Evolutionary conservation across 2,113 vertebrate species (phyloP).

Genomic region (Salvator merianae): DNA sequence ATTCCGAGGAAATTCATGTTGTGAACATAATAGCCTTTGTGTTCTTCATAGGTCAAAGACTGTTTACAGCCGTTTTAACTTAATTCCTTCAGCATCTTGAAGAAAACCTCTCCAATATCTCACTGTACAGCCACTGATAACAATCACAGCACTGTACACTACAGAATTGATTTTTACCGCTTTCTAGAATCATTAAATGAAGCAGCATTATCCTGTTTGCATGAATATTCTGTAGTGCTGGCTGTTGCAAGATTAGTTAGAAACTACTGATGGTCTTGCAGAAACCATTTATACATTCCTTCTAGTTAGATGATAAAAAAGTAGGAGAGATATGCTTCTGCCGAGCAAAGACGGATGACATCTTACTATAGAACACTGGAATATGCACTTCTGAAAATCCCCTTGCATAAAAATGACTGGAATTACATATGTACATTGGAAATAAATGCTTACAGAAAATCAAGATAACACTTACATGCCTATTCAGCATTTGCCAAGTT

Average conservation of each 20-base stretch:
- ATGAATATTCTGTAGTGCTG: not conserved
- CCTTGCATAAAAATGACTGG: not conserved
- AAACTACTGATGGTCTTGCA: not conserved
- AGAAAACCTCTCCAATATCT: not conserved
- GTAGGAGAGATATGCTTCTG: not conserved
- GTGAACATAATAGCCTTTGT: not conserved
- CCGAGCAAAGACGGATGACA: not conserved
- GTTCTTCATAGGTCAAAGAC: not conserved
- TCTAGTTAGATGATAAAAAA: not conserved
- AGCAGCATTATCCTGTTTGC: not conserved
- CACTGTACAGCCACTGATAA: not conserved
- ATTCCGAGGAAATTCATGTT: not conserved
- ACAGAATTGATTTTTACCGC: slow-evolving; percentile 3
- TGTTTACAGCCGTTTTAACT: not conserved
- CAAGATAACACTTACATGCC: not conserved
- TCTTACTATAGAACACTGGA: not conserved
- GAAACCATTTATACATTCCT: not conserved
- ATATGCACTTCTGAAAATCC: not conserved
- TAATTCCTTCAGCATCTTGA: not conserved
- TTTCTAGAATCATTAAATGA: not conserved
- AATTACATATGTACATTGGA: not conserved
- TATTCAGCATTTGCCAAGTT: not conserved
- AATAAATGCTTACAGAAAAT: not conserved
- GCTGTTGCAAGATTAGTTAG: not conserved
- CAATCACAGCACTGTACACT: not conserved